A percentile compares a stretch with the other conserved stretches of the same genome.
These are phyloP conservation scores for Pseudopipra pipra DNA, from an alignment of 2,113 vertebrate genomes.

Conservation along the genomic window DNA sequence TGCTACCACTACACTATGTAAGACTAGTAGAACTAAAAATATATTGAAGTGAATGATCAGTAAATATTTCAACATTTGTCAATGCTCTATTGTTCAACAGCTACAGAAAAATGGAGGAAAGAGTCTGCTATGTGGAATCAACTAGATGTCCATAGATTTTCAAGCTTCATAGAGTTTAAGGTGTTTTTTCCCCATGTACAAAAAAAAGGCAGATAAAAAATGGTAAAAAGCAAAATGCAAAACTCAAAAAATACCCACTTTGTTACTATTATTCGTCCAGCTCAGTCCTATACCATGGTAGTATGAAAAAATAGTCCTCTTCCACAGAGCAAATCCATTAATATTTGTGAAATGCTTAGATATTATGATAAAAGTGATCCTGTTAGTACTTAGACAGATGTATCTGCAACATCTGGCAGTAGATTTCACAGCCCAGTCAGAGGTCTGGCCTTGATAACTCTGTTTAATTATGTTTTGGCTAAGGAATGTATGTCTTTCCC, in stretches of 20 bases:
- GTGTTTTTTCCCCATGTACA: not conserved
- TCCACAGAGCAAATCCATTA: not conserved
- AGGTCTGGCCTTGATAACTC: conserved; percentile 65
- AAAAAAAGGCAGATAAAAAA: not conserved
- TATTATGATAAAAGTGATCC: conserved; percentile 26
- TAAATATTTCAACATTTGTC: not conserved
- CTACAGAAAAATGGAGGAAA: not conserved
- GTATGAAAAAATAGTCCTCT: not conserved
- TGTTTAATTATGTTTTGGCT: conserved; percentile 64
- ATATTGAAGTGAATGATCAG: not conserved
- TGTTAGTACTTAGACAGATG: conserved; percentile 57
- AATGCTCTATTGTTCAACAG: not conserved
- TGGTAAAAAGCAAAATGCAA: not conserved
- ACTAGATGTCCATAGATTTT: not conserved
- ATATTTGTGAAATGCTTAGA: conserved; percentile 24
- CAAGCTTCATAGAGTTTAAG: not conserved
- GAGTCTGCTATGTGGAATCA: not conserved
- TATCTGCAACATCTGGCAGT: conserved; percentile 64
- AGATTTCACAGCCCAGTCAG: conserved; percentile 58
- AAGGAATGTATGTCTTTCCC: conserved; percentile 21
- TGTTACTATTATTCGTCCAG: not conserved
- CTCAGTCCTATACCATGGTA: not conserved
- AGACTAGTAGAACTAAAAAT: not conserved
- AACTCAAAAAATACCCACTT: not conserved
- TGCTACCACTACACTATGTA: not conserved